Conservation (phyloP, 2,113 vertebrate species). For the Chascanopsetta lugubris region DNA sequence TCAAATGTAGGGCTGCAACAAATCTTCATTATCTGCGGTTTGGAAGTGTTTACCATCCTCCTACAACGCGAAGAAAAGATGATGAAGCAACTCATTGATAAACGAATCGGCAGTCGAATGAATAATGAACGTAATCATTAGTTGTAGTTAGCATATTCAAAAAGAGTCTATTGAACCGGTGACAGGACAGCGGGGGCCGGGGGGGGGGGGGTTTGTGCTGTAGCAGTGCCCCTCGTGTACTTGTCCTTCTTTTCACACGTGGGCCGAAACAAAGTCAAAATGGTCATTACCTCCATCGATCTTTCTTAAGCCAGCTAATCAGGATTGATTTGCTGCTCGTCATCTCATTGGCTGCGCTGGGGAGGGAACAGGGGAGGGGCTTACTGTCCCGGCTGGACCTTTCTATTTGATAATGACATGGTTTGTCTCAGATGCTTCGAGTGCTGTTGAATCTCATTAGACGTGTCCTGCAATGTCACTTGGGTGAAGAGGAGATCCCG, state of each 20-base stretch:
- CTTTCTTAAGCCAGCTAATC: conserved; percentile 52
- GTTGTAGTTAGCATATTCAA: background rate
- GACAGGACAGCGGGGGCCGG: background rate
- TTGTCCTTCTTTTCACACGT: conserved; percentile 47
- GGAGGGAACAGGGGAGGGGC: too few species aligned
- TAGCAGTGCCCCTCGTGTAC: background rate
- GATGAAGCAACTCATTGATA: background rate
- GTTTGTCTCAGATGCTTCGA: conserved; percentile 14
- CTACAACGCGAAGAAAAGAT: background rate
- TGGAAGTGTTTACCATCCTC: background rate
- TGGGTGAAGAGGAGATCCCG: background rate
- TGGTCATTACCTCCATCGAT: conserved; percentile 56
- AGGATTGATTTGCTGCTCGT: conserved; percentile 52
- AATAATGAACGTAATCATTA: background rate
- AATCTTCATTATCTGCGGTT: background rate
- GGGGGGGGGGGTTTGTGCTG: too few species aligned
- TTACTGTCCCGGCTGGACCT: conserved; percentile 30
- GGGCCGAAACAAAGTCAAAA: conserved; percentile 53
- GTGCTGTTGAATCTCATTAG: conserved; percentile 3
- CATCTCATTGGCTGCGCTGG: conserved; percentile 43
- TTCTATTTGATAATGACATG: conserved; percentile 23
- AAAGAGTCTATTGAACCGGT: background rate
- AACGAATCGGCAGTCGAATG: background rate
- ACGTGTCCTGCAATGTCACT: conserved; percentile 5
- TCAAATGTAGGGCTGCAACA: background rate